phyloP scores from a whole-genome alignment of 2,888 invertebrate species.

The Tachina fera region DNA sequence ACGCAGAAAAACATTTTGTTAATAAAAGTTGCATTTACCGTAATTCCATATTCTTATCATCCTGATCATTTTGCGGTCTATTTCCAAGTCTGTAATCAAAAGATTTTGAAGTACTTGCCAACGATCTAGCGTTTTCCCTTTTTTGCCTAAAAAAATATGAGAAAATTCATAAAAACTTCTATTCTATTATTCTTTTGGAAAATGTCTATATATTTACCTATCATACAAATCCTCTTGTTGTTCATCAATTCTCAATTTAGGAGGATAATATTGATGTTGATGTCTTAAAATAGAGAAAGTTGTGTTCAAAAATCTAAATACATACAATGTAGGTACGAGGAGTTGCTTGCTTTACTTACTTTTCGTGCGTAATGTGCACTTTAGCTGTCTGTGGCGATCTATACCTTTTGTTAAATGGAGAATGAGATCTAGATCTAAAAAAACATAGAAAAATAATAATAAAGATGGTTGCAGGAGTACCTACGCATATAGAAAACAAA shows the following conservation, averaged over 20 bases:
- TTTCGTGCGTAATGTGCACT: slow-evolving; percentile 73
- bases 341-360: slow-evolving; percentile 68
- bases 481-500: not conserved
- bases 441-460: not conserved
- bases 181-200: not conserved
- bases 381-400: slow-evolving; percentile 75
- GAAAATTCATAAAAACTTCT: not conserved
- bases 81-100: slow-evolving; percentile 60
- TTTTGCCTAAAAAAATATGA: slow-evolving; percentile 52
- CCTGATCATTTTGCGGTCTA: slow-evolving; percentile 47
- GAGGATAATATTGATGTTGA: slow-evolving; percentile 61
- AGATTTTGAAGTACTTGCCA: slow-evolving; percentile 42
- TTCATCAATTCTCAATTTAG: slow-evolving; percentile 56
- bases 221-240: slow-evolving; percentile 54
- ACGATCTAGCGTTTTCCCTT: slow-evolving; percentile 44
- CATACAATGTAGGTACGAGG: too few species aligned
- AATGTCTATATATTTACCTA: slow-evolving; percentile 44
- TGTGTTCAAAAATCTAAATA: not conserved
- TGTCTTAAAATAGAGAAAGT: slow-evolving; percentile 37
- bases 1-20: not conserved
- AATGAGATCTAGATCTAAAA: slow-evolving; percentile 76
- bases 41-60: slow-evolving; percentile 56
- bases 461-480: not conserved
- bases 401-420: slow-evolving; percentile 75
- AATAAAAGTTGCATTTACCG: slow-evolving; percentile 34